Base-by-base conservation (phyloP, 2,113 vertebrate genomes). In the Butastur rufipennis region DNA sequence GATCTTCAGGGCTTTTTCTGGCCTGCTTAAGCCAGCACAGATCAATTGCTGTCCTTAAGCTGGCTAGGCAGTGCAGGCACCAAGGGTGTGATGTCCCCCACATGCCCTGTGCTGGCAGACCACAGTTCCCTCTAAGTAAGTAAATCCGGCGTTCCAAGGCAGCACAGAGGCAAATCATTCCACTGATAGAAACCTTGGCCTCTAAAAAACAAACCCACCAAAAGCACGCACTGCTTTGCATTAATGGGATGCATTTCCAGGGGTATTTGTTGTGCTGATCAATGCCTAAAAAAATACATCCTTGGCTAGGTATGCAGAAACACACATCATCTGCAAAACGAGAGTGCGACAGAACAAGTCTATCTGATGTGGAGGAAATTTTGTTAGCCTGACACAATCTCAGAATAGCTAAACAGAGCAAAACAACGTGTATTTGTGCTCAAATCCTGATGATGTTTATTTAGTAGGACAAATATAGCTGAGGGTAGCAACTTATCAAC, bases 401-500 rank as follows among this genome's bases (percentile, higher is more conserved):
- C 92, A 67, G 94, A 85, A 94, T 70, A 93, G 93, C 87, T 93
- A 92, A 97, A 95, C 47, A 83, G 90, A 61, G 92, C 75, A 66
- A 95, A 95, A 92, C 90, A 90, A 78, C 42, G 10, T 63, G 94
- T 58, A 92, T 96, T 95, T 95, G 90, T 96, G 94, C 94, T 96
- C 86, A 71, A 58, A 86, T 83, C 90, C 92, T 32, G 80, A 85
- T 94, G 94, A 97, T 97, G 96, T 97, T 95, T 97, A 96, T 97
- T 97, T 96, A 95, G 90, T 56, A 95, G 94, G 90, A 97, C 96
- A 97, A 97, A 96, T 93, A 94, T 81, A 97, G 96, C 95, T 97
- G 91, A 97, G 93, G 91, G 96, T 95, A 94, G 91, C 89, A 93
- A 96, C 91, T 94, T 95, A 87, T 87, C 84, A 93, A 96, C 17